Base-by-base conservation (phyloP, 2,113 vertebrate species). In the Tragelaphus strepsiceros region DNA sequence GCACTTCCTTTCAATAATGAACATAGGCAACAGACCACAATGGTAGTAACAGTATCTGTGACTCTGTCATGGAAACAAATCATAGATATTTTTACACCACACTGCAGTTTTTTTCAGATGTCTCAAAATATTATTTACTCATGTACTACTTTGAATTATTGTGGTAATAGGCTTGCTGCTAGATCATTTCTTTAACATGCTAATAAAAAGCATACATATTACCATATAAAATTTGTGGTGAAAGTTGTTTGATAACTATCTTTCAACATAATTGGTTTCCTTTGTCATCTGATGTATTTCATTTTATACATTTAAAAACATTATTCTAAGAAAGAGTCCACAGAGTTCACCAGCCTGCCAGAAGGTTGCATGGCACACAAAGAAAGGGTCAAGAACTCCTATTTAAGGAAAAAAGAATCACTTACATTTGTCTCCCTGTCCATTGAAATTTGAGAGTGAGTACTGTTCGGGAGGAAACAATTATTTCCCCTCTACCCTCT, bases 121-220 rank as follows among this genome's bases (percentile, higher is more conserved):
- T 39, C 56, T 97, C n/a, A 67, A 94, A 94, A 91, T 67, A 89
- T 64, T 71, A 74, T 94, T 92, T 87, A 90, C 35, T 95, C 21
- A 71, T 32, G 6, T 1, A 81, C 30, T 91, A 59, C 32, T 97
- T 86, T 90, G 32, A 95, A 83, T 90, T 91, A 30, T 61, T 93
- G 54, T 81, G 86, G 28, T 78, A 3, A 58, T 92, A 77, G 59
- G 59, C 22, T 51, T 94, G 88, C 49, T 88, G 17, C 28, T 88
- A 81, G 49, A 94, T 96, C n/a, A 90, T 62, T 94, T 96, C 93
- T 85, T 89, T 89, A 95, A 51, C 86, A 12, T 81, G 51, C 78
- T 94, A 82, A 71, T 91, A 61, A 87, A 93, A 94, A 87, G 6
- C 30, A 83, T 56, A 59, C n/a, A 39, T 7, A 53, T 94, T 90